phyloP scores from a whole-genome alignment of 2,888 invertebrate genomes.

The Drosophila borealis region DNA sequence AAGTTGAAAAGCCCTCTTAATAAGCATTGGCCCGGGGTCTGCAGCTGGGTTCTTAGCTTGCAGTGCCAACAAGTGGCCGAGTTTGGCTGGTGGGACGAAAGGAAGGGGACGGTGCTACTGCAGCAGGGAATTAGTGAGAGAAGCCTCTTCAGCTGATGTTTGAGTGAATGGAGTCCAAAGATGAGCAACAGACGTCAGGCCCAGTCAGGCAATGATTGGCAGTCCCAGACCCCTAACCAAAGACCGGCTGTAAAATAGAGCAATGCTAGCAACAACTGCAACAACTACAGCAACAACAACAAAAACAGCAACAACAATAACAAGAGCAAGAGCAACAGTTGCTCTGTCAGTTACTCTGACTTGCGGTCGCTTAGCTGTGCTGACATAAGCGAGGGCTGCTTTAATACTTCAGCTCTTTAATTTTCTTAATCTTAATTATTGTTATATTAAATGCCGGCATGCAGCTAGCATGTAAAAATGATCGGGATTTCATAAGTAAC shows the following conservation, averaged over 20 bases:
- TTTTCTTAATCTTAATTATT: too few relatives aligned
- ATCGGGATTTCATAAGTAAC: too few relatives aligned
- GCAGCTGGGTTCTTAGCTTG: constrained; percentile 32
- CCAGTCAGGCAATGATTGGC: constrained; percentile 68
- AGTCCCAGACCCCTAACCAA: constrained; percentile 45
- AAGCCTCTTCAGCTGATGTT: constrained; percentile 63
- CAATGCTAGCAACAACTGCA: constrained; percentile 50
- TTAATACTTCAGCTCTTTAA: neutral
- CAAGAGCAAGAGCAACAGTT: constrained; percentile 50
- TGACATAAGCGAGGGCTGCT: constrained; percentile 49
- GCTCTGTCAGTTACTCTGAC: constrained; percentile 58
- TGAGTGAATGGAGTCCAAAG: constrained; percentile 75
- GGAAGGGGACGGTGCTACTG: neutral
- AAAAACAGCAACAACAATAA: constrained; percentile 14
- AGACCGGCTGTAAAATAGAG: constrained; percentile 73
- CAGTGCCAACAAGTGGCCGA: constrained; percentile 69
- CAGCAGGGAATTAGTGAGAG: constrained; percentile 33
- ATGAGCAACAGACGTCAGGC: constrained; percentile 65
- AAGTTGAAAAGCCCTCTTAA: constrained; percentile 80
- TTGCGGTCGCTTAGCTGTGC: constrained; percentile 59
- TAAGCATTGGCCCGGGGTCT: constrained; percentile 63
- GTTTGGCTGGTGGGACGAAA: constrained; percentile 2
- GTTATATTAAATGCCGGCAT: too few relatives aligned
- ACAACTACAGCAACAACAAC: constrained; percentile 29
- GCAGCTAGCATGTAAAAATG: too few relatives aligned